phyloP scores from a whole-genome alignment of 2,888 invertebrate species.

The Ctenicera cuprea region DNA sequence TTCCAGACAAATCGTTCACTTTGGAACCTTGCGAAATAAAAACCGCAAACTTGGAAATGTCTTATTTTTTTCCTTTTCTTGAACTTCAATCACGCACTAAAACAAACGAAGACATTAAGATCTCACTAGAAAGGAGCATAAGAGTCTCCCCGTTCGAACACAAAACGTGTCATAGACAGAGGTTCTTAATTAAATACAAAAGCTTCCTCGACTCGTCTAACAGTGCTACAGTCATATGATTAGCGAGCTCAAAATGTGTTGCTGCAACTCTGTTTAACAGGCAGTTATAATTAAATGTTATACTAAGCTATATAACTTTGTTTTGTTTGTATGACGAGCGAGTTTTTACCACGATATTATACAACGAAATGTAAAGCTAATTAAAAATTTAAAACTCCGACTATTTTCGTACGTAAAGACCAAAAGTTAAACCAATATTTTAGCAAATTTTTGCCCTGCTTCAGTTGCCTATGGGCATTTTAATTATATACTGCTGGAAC shows the following conservation, averaged over 20 bases:
- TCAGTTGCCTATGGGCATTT: too few species aligned
- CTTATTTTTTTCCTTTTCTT: background rate
- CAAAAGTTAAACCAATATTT: too few species aligned
- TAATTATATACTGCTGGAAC: too few species aligned
- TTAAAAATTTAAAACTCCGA: too few species aligned
- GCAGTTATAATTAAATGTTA: background rate
- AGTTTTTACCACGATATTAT: too few species aligned
- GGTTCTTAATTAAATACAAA: conserved; percentile 13
- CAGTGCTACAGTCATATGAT: background rate
- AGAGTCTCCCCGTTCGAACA: background rate
- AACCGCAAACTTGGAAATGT: background rate
- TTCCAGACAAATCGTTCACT: background rate
- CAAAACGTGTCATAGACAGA: conserved; percentile 13
- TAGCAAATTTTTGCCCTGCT: too few species aligned
- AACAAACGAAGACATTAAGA: background rate
- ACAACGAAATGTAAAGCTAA: too few species aligned
- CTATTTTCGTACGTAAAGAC: too few species aligned
- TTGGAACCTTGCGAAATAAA: background rate
- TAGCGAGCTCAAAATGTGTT: conserved; percentile 9
- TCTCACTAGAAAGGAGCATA: conserved; percentile 1
- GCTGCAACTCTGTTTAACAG: background rate
- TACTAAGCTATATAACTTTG: too few species aligned
- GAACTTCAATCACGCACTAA: background rate
- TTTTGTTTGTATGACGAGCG: too few species aligned
- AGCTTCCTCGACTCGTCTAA: background rate